phyloP scores from a whole-genome alignment of 1,140 invertebrate genomes.

The Hesperophylax magnus region DNA sequence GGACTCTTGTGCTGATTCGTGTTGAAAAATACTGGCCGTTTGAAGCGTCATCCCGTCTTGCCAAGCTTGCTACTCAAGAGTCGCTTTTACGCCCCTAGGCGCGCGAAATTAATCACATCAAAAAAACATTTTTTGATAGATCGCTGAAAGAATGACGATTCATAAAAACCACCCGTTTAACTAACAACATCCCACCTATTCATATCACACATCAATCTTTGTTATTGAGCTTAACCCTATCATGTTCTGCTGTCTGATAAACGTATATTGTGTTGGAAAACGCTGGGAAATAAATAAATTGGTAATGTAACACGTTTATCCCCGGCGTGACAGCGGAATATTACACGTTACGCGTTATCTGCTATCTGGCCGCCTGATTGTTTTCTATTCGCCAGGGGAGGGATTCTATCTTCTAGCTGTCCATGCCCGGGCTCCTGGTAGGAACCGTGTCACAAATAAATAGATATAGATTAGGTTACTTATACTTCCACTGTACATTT shows the following conservation, averaged over 20 bases:
- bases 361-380: neutral
- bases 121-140: neutral
- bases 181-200: neutral
- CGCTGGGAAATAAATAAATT: constrained; percentile 25
- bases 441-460: neutral
- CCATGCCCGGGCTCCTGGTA: no score
- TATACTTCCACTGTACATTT: no score
- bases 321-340: neutral
- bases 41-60: no score
- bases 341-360: neutral
- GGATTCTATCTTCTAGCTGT: neutral
- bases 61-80: no score
- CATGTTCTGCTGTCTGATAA: constrained; percentile 1
- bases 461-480: neutral
- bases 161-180: neutral
- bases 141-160: no score
- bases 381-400: neutral
- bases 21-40: no score
- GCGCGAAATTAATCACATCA: neutral
- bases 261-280: neutral
- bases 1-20: no score
- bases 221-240: neutral
- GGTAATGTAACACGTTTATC: constrained; percentile 23
- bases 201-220: neutral
- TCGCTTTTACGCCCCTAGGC: no score